Conservation (phyloP, 2,888 invertebrate species). For the Helicoverpa assulta region DNA sequence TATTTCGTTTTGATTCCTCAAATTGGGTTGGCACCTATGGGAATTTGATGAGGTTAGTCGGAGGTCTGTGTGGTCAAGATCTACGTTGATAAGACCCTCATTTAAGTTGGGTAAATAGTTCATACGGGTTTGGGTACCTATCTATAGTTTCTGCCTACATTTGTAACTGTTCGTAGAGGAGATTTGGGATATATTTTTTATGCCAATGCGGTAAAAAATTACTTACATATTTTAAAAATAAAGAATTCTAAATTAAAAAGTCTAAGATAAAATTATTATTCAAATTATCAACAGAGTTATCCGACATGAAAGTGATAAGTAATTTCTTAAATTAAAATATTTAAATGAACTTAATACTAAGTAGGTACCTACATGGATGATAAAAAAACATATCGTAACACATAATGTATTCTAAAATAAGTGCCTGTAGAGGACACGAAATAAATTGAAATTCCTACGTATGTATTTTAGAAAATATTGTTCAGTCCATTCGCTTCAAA, state of each 20-base stretch:
- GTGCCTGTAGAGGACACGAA: no score
- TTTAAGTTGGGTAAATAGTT: constrained; percentile 63
- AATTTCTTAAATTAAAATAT: no score
- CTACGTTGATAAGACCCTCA: constrained; percentile 62
- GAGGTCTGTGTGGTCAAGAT: constrained; percentile 63
- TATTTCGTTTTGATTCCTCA: constrained; percentile 55
- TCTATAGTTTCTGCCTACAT: constrained; percentile 24
- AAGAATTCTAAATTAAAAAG: neutral
- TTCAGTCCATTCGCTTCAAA: constrained; percentile 37
- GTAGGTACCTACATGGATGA: no score
- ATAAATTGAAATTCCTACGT: neutral
- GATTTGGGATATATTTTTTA: neutral
- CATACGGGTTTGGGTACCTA: constrained; percentile 48
- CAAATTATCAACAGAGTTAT: no score
- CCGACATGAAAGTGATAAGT: no score
- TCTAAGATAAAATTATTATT: no score
- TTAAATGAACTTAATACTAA: no score
- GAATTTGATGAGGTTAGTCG: constrained; percentile 59
- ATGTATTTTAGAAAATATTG: neutral
- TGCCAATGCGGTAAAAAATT: no score
- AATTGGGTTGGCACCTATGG: constrained; percentile 57
- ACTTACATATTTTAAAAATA: no score
- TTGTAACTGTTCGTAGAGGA: constrained; percentile 36
- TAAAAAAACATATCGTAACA: no score
- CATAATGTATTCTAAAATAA: no score